These are phyloP conservation scores for Eurystomus gularis DNA, from an alignment of 2,113 vertebrate species.

Conservation along the genomic window DNA sequence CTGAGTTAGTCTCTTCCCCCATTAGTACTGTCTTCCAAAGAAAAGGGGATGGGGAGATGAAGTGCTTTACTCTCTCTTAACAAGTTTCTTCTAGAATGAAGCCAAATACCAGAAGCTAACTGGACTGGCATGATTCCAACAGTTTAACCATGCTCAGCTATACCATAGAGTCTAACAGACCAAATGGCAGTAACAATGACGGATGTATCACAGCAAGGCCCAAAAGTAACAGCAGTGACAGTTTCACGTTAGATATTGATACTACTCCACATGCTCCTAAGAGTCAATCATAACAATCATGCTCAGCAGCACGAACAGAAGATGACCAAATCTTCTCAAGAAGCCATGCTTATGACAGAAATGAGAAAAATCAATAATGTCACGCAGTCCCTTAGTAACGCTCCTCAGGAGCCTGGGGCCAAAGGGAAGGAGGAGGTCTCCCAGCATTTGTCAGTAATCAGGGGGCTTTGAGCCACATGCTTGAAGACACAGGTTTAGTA, in stretches of 20 bases:
- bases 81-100: neutral
- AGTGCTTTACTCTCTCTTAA: neutral
- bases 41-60: neutral
- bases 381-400: neutral
- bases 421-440: neutral
- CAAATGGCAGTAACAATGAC: neutral
- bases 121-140: neutral
- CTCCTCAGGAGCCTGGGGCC: neutral
- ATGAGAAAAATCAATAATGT: neutral
- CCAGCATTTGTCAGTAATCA: neutral
- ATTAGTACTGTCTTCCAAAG: neutral
- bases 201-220: neutral
- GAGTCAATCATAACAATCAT: neutral
- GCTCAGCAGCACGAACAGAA: neutral
- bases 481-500: neutral
- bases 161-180: neutral
- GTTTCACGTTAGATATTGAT: no score
- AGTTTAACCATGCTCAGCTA: neutral
- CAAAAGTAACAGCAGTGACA: neutral
- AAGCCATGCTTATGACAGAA: accelerated
- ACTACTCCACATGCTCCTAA: neutral
- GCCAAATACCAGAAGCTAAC: neutral
- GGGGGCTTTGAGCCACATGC: neutral
- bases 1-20: neutral
- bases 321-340: neutral